Evolutionary conservation across 2,888 invertebrate genomes (phyloP), one percentile per base, ranked within the genome.

Genomic region (Punctoribates punctum): DNA sequence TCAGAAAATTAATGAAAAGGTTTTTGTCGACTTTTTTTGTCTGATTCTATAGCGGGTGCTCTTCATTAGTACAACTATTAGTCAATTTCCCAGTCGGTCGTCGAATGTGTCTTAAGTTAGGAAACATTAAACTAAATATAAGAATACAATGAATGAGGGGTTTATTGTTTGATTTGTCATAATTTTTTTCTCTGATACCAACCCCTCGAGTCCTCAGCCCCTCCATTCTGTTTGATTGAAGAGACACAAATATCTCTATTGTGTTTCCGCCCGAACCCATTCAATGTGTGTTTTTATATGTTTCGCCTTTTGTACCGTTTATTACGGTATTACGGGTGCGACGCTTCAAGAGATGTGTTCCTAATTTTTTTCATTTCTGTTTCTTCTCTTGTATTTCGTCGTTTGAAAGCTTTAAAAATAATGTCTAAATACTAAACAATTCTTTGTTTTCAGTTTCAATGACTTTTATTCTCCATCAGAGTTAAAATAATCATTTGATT

Each of bases 221-320:
- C 62, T 62, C 27, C n/a, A 11, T n/a, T 17, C 29, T 65, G 11
- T 65, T 65, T 20, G 34, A 34, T 65, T 34, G 2, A 65, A 65
- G 65, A 65, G 27, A 65, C 27, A 34, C 62, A 62, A 62, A 62
- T 27, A 62, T 62, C 29, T 62, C 34, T 65, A 65, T 65, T 65
- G 65, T 65, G 29, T 38, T 65, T 38, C 29, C 34, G 65, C 65
- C 34, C 20, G 25, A 17, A 25, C 15, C 9, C 65, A 65, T 25
- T 65, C 65, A 17, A 6, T 25, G 2, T 65, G 20, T 34, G 6
- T 65, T 25, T 60, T 23, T 23, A 29, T 65, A 29, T 20, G 34
- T 34, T 29, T 29, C 65, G 23, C 20, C 65, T 57, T 65, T 65
- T 34, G 34, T 34, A 34, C 34, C 34, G 34, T 65, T 65, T 34